phyloP scores from a whole-genome alignment of 2,888 invertebrate genomes.

The Sphaeridia pumilis region DNA sequence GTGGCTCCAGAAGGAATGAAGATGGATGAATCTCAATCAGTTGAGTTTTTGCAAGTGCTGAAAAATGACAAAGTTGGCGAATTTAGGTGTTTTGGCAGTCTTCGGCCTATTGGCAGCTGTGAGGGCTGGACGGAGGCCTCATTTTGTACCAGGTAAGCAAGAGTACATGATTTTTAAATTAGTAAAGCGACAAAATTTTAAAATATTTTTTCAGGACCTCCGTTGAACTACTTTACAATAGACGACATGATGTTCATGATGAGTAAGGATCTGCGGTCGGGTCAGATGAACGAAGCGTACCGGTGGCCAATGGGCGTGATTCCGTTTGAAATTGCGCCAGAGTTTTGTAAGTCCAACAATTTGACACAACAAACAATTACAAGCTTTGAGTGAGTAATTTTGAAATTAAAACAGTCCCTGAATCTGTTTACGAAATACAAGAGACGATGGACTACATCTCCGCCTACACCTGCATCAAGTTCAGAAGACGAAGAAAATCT shows the following conservation, averaged over 20 bases:
- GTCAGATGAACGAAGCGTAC: slow-evolving; percentile 26
- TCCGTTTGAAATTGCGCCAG: slow-evolving; percentile 29
- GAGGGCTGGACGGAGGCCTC: no score
- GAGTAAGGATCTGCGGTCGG: slow-evolving; percentile 17
- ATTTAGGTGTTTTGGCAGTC: no score
- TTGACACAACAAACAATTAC: not conserved
- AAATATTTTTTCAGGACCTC: not conserved
- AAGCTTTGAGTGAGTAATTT: no score
- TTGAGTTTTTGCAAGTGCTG: no score
- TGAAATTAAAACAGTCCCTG: not conserved
- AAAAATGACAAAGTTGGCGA: no score
- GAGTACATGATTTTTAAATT: no score
- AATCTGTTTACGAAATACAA: slow-evolving; percentile 26
- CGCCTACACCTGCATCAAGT: slow-evolving; percentile 25
- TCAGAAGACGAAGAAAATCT: slow-evolving; percentile 17
- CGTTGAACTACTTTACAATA: slow-evolving; percentile 15
- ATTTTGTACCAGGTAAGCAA: no score
- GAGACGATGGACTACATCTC: slow-evolving; percentile 29
- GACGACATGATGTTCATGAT: slow-evolving; percentile 30
- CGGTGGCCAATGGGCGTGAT: slow-evolving; percentile 26
- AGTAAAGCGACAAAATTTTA: no score
- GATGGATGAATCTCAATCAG: no score
- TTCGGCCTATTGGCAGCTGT: no score
- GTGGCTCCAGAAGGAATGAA: no score
- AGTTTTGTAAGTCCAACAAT: slow-evolving; percentile 19